Evolutionary conservation across 2,113 vertebrate species (phyloP).

Genomic region (Vombatus ursinus): DNA sequence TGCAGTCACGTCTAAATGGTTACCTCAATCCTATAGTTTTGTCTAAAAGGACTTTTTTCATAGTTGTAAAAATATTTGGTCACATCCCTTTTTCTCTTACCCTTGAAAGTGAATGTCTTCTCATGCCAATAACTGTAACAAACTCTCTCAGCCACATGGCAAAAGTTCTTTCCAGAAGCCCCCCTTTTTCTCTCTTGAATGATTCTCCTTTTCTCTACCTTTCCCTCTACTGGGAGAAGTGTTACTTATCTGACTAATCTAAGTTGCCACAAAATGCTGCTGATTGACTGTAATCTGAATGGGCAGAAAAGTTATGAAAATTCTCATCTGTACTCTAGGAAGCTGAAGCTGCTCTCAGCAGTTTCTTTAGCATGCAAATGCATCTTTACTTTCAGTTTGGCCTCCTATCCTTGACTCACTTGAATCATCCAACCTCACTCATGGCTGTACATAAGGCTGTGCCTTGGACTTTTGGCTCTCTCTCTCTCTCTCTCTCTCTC

Average conservation of each 20-base stretch:
- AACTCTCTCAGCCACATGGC: not conserved
- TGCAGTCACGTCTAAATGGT: not conserved
- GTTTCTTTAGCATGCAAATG: not conserved
- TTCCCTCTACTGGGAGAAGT: not conserved
- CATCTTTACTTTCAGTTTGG: not conserved
- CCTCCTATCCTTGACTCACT: not conserved
- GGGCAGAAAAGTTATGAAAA: not conserved
- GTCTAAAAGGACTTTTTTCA: not conserved
- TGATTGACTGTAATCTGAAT: not conserved
- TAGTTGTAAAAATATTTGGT: not conserved
- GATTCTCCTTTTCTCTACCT: not conserved
- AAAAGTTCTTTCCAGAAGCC: not conserved
- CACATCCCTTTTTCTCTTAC: not conserved
- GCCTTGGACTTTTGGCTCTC: not conserved
- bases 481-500: not conserved
- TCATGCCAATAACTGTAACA: not conserved
- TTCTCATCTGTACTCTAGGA: not conserved
- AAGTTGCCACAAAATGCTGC: not conserved
- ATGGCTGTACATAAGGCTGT: not conserved
- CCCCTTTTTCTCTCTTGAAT: not conserved
- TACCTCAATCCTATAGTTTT: not conserved
- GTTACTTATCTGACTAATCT: not conserved
- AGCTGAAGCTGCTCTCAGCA: not conserved
- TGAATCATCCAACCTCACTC: not conserved
- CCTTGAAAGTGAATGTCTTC: not conserved